Conservation (phyloP, 2,113 vertebrate species). For the Galbula dea region DNA sequence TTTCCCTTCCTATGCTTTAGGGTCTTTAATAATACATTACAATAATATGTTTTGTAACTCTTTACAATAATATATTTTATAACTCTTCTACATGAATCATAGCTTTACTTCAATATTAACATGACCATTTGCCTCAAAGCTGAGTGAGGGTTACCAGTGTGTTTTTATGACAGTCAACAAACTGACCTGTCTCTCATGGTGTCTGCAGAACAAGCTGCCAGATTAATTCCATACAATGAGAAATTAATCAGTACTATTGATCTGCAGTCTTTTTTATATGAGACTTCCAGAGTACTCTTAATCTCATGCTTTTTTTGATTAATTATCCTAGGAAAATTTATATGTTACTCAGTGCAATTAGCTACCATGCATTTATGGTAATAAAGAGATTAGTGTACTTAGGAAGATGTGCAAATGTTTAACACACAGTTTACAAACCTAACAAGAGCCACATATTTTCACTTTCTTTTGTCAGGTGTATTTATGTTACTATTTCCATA, state of each 20-base stretch:
- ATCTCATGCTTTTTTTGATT: background rate
- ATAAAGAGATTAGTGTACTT: background rate
- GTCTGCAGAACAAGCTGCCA: background rate
- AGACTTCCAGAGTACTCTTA: background rate
- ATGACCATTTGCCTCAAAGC: background rate
- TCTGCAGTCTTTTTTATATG: background rate
- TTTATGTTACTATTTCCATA: background rate
- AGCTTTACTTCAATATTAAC: background rate
- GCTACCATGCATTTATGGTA: background rate
- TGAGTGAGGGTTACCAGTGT: background rate
- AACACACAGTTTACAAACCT: background rate
- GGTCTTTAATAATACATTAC: background rate
- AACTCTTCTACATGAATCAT: background rate
- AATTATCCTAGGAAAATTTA: background rate
- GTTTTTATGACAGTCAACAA: background rate
- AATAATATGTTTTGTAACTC: background rate
- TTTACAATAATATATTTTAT: background rate
- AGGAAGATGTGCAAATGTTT: background rate
- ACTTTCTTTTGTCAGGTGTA: background rate
- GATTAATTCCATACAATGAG: background rate
- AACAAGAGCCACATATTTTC: background rate
- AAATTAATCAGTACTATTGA: constrained; percentile 17
- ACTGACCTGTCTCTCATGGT: background rate
- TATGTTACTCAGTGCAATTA: background rate
- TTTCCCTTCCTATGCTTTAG: background rate